These are phyloP conservation scores for Acanthochromis polyacanthus DNA, from an alignment of 2,113 vertebrate genomes.

Conservation along the genomic window DNA sequence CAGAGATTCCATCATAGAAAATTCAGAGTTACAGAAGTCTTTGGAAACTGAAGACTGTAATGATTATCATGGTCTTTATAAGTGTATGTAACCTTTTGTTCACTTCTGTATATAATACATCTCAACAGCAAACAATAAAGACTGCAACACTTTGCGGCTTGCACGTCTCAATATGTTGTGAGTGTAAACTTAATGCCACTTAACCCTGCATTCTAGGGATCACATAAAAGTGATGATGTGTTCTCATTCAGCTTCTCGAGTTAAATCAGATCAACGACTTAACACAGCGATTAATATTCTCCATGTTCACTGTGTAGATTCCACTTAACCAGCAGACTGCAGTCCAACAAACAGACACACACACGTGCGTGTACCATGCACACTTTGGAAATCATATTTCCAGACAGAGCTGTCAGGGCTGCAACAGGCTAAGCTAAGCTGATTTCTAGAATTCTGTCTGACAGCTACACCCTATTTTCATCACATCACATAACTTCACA, in stretches of 20 bases:
- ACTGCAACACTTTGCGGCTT: too few species aligned
- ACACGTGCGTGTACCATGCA: not conserved
- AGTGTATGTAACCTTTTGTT: too few species aligned
- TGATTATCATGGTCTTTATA: too few species aligned
- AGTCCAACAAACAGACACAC: not conserved
- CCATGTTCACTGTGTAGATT: not conserved
- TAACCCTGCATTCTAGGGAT: not conserved
- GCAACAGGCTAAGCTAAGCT: conserved; percentile 37
- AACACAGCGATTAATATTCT: conserved; percentile 14
- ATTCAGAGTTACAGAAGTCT: too few species aligned
- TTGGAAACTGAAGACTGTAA: too few species aligned
- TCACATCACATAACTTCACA: conserved; percentile 28
- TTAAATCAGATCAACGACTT: conserved; percentile 19
- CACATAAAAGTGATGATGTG: not conserved
- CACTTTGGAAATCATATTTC: conserved; percentile 26
- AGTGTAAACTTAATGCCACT: not conserved
- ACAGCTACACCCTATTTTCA: conserved; percentile 45
- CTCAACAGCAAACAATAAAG: too few species aligned
- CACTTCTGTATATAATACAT: too few species aligned
- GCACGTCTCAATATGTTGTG: not conserved
- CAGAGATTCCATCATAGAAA: too few species aligned
- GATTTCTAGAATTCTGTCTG: conserved; percentile 43
- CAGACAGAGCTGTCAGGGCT: conserved; percentile 47
- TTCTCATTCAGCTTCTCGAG: not conserved
- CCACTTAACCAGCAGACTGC: not conserved